Base-by-base conservation (phyloP, 2,113 vertebrate genomes). In the Bettongia penicillata region DNA sequence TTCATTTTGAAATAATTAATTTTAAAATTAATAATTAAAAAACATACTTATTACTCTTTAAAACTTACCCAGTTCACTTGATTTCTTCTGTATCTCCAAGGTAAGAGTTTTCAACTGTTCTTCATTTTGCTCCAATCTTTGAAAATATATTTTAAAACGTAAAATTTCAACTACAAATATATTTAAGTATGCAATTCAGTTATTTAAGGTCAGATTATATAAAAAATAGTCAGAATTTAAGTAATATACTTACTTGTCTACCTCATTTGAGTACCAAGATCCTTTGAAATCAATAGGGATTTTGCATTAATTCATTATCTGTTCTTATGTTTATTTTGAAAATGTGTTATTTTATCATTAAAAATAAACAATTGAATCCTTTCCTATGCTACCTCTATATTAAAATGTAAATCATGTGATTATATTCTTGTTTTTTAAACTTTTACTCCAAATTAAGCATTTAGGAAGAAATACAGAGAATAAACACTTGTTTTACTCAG, bases 61-160 rank as follows among this genome's bases (percentile, higher is more conserved):
- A 93, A 93, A 89, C 98, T 98, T 98, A 99, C 99, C 98, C 93
- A 99, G 93, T 97, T 99, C 98, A 95, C 92, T 90, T 97, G 98
- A 98, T 57, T 98, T 99, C 49, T 98, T 98, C 61, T 97, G 97
- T 94, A 98, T 97, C 92, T 99, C 97, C 97, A 98, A 43, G 23
- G 94, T 95, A 61, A 98, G 94, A 51, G 93, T 96, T 97, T 98
- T 98, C 91, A 97, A 95, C 1, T 98, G 92, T 1, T 97, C 97
- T 94, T 98, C 98, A 16, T 19, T 97, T 95, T 98, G 97, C 97
- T 96, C 95, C 90, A 92, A 94, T 84, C 99, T 99, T 96, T 94
- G 89, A 92, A 96, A 98, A 98, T 91, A 16, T 2, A 23, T 95
- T 96, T 91, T 91, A 94, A 96, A 97, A 93, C 89, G 19, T 61